Conservation (phyloP, 2,888 invertebrate species). For the Zelleria hepariella region DNA sequence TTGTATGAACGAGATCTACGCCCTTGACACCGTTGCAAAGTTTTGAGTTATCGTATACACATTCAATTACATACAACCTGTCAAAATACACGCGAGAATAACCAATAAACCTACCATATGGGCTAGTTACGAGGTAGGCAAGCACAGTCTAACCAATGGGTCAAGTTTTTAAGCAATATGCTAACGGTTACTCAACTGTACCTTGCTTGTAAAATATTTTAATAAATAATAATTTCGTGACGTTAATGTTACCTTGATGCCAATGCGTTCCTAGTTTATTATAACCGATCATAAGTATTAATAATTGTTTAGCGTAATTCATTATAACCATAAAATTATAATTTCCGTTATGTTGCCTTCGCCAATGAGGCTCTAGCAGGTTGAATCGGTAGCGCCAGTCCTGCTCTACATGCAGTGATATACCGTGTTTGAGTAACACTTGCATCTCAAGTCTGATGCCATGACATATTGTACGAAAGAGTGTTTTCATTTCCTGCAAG, state of each 20-base stretch:
- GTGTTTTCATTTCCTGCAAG: too few relatives aligned
- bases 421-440: too few relatives aligned
- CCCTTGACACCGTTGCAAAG: conserved; percentile 57
- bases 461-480: too few relatives aligned
- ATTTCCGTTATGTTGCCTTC: too few relatives aligned
- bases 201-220: neutral
- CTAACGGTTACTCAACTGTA: neutral
- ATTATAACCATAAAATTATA: neutral
- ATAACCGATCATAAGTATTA: neutral
- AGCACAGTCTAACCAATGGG: neutral
- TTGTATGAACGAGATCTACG: conserved; percentile 20
- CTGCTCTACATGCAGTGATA: too few relatives aligned
- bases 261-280: neutral
- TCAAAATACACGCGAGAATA: conserved; percentile 16
- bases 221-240: neutral
- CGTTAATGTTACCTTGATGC: neutral
- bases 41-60: conserved; percentile 51
- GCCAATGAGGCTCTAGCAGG: too few relatives aligned
- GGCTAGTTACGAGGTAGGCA: too few relatives aligned
- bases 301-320: neutral
- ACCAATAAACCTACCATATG: neutral
- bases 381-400: too few relatives aligned
- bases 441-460: too few relatives aligned
- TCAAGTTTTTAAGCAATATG: neutral
- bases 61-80: conserved; percentile 42